Evolutionary conservation across 2,888 invertebrate genomes (phyloP), one percentile per base, ranked within the genome.

Genomic region (Tortricodes alternella): DNA sequence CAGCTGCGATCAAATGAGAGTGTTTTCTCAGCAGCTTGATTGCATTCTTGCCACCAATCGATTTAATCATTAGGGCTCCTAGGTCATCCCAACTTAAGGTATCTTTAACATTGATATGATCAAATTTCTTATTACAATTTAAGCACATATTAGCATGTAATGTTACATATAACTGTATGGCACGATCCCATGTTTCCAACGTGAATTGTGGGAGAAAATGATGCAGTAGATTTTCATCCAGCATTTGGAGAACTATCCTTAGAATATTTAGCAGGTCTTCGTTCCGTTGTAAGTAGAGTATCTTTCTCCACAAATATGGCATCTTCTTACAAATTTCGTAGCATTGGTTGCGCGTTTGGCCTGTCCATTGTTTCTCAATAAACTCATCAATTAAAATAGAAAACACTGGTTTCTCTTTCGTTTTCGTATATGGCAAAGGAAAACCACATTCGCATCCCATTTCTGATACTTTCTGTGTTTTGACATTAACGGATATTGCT

Each of bases 251-350:
- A 37, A 94, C 81, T 66, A 93, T 79, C 61, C 92, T 86, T 57
- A 94, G 65, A 23, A 92, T 78, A 63, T 88, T 89, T 61, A 91
- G 70, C n/a, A 92, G 69, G 59, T 92, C 86, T 63, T 92, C 89
- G 32, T 89, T 86, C 51, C 86, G 73, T 65, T 89, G 78, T 55
- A 92, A 70, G 53, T 89, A 83, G 16, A 94, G 75, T 62, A 92
- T 92, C 63, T 92, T 92, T 51, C 90, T 85, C 93, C 93, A 94
- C 70, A 94, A 83, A 65, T 92, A 93, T 39, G 94, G 94, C 88
- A 94, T 92, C 63, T 82, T 80, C 65, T 89, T 91, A 62, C 93
- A 93, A 34, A 93, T 82, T 63, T 88, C 85, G 32, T 92, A 87
- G 61, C 91, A 92, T 38, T 86, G 84, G 2, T 88, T 83, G 29